phyloP scores from a whole-genome alignment of 2,888 invertebrate species.

The Schizotus pectinicornis region DNA sequence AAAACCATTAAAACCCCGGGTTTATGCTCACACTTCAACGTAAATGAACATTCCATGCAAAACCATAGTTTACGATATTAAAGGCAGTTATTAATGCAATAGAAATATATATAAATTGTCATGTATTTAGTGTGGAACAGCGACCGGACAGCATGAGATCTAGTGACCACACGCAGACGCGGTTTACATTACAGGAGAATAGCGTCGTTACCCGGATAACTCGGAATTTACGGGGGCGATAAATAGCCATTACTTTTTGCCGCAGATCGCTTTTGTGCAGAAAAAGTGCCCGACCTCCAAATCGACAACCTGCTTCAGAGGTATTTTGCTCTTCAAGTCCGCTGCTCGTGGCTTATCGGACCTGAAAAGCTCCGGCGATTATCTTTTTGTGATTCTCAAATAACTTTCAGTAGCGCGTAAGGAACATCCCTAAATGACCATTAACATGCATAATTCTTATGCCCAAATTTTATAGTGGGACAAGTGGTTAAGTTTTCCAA shows the following conservation, averaged over 20 bases:
- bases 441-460: no score
- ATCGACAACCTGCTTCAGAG: neutral
- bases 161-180: constrained; percentile 41
- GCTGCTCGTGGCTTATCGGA: neutral
- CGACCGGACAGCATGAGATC: constrained; percentile 40
- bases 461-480: no score
- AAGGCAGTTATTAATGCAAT: constrained; percentile 46
- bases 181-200: constrained; percentile 39
- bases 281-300: neutral
- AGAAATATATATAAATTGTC: constrained; percentile 47
- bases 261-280: neutral
- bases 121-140: constrained; percentile 46
- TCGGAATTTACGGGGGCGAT: constrained; percentile 43
- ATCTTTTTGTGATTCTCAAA: constrained; percentile 3
- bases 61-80: constrained; percentile 45
- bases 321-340: neutral
- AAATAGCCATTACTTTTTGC: constrained; percentile 35
- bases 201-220: constrained; percentile 40
- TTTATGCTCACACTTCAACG: constrained; percentile 50
- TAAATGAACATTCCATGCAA: constrained; percentile 46
- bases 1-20: constrained; percentile 50
- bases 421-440: no score
- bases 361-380: neutral
- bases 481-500: no score
- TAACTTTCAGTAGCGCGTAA: no score